phyloP scores from a whole-genome alignment of 2,113 vertebrate genomes.

The Corythornis madagascariensis region DNA sequence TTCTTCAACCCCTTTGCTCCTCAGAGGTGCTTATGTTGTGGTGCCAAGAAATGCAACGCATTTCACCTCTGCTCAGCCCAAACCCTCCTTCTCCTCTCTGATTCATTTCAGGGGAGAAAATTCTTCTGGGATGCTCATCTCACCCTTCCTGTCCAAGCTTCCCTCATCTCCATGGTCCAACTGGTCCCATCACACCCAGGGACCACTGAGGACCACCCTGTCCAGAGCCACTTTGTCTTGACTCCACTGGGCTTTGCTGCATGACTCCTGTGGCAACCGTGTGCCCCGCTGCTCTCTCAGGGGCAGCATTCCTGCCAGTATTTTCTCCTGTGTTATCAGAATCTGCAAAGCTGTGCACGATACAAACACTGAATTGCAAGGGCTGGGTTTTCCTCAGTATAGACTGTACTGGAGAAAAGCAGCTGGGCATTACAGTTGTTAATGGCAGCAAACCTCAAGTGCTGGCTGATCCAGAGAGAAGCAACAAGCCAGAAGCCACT shows the following conservation, averaged over 20 bases:
- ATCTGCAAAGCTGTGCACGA: accelerated
- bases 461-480: not conserved
- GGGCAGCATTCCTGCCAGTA: not conserved
- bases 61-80: not conserved
- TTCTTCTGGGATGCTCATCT: not conserved
- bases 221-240: accelerated
- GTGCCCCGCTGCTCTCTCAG: not conserved
- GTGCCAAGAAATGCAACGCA: not conserved
- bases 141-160: not conserved
- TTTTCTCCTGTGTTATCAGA: not conserved
- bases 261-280: accelerated
- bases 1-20: not conserved
- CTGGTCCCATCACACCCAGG: not conserved
- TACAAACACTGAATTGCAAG: not conserved
- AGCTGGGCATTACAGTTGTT: not conserved
- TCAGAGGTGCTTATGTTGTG: not conserved
- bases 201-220: not conserved
- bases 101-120: not conserved
- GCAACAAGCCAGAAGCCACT: not conserved
- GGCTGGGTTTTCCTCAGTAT: not conserved
- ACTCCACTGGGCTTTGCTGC: accelerated
- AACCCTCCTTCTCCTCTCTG: not conserved
- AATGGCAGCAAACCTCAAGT: not conserved
- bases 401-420: not conserved
- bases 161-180: accelerated